Conservation (phyloP, 2,888 invertebrate species). For the Lumbricus terrestris region DNA sequence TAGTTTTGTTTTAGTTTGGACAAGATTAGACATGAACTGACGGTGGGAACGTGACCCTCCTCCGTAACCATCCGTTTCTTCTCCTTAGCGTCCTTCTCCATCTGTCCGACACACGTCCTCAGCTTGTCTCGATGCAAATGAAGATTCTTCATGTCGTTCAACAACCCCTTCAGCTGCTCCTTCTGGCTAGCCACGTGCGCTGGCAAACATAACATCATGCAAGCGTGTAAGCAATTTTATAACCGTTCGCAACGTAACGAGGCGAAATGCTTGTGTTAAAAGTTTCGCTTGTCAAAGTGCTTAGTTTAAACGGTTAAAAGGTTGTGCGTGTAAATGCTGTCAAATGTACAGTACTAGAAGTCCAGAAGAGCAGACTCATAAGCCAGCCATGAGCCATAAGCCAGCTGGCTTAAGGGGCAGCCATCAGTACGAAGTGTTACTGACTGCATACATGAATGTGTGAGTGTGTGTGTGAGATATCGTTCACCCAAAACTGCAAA, state of each 20-base stretch:
- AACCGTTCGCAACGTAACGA: background rate
- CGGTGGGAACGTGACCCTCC: background rate
- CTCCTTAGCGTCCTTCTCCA: background rate
- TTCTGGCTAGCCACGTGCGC: background rate
- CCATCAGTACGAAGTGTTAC: too few species aligned
- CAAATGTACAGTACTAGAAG: too few species aligned
- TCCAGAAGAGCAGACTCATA: too few species aligned
- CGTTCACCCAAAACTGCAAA: too few species aligned
- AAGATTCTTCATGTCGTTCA: background rate
- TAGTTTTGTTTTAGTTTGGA: background rate
- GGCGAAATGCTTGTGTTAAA: too few species aligned
- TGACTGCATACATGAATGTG: too few species aligned
- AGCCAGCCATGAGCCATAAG: too few species aligned
- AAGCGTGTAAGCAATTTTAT: background rate
- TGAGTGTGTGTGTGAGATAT: too few species aligned
- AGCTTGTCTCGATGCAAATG: background rate
- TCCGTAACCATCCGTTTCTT: background rate
- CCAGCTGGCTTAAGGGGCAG: too few species aligned
- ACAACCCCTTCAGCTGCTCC: background rate
- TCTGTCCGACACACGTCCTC: background rate
- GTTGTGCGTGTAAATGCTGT: too few species aligned
- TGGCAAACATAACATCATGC: background rate
- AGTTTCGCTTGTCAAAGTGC: too few species aligned
- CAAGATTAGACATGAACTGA: background rate
- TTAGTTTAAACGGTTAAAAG: too few species aligned